A percentile compares a stretch with the other conserved stretches of the same genome.
Evolutionary conservation across 1,140 invertebrate species (phyloP).

Genomic region (Charaxes varanes): DNA sequence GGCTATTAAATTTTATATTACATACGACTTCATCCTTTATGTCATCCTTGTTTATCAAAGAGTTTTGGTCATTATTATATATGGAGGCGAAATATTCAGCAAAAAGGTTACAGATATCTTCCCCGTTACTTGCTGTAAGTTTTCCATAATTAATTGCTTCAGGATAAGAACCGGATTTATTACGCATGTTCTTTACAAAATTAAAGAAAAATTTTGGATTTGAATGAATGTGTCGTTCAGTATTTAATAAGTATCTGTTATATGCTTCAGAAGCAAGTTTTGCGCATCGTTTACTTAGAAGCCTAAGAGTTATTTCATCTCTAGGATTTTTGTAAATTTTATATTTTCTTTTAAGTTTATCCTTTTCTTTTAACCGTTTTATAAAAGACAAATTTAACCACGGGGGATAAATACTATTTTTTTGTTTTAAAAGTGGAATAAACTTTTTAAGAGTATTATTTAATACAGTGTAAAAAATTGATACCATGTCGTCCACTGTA

Average conservation of each 20-base stretch:
- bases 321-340: conserved; percentile 11
- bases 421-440: too few relatives aligned
- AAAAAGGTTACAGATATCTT: conserved; percentile 5
- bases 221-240: neutral
- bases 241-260: neutral
- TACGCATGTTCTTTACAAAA: neutral
- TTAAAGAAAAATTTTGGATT: neutral
- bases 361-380: conserved; percentile 8
- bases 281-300: conserved; percentile 5
- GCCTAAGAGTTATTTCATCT: neutral
- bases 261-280: conserved; percentile 2
- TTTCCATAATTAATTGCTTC: neutral
- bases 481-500: too few relatives aligned
- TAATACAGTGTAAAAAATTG: too few relatives aligned
- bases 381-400: conserved; percentile 7
- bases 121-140: neutral
- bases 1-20: neutral
- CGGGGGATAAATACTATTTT: conserved; percentile 5
- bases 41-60: too few relatives aligned
- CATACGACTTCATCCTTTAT: neutral
- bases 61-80: too few relatives aligned
- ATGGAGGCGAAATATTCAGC: conserved; percentile 2
- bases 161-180: neutral
- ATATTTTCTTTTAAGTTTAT: conserved; percentile 7
- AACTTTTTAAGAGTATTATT: too few relatives aligned